Conservation (phyloP, 2,797 vertebrate genomes). For the Garrulus glandarius region DNA sequence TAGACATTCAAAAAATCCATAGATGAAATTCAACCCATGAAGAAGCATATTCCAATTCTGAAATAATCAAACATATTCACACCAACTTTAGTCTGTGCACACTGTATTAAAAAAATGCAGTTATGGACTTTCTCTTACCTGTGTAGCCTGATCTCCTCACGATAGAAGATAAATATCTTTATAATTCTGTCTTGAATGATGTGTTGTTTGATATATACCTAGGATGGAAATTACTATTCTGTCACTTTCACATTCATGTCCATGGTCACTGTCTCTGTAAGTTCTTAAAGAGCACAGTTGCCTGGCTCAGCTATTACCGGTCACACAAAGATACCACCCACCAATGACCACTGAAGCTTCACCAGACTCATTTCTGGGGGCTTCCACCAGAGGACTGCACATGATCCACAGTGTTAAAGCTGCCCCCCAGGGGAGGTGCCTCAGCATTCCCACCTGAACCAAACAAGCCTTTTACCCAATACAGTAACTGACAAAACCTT, state of each 20-base stretch:
- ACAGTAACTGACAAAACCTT: not conserved
- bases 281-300: not conserved
- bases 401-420: not conserved
- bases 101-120: not conserved
- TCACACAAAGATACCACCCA: no score
- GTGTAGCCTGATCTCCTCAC: not conserved
- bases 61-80: not conserved
- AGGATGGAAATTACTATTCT: not conserved
- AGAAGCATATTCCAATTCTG: not conserved
- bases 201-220: not conserved
- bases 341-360: no score
- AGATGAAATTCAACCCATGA: not conserved
- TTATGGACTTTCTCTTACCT: not conserved
- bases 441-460: fast-evolving
- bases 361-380: no score
- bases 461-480: not conserved
- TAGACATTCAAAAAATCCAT: not conserved
- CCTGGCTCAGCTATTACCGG: not conserved
- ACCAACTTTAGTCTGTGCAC: not conserved
- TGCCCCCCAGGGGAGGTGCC: not conserved
- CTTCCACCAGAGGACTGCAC: not conserved
- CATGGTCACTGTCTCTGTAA: not conserved
- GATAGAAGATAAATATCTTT: not conserved
- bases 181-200: not conserved
- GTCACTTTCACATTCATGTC: not conserved